Evolutionary conservation across 1,140 invertebrate species (phyloP), one percentile per base, ranked within the genome.

Genomic region (Prorops nasuta): DNA sequence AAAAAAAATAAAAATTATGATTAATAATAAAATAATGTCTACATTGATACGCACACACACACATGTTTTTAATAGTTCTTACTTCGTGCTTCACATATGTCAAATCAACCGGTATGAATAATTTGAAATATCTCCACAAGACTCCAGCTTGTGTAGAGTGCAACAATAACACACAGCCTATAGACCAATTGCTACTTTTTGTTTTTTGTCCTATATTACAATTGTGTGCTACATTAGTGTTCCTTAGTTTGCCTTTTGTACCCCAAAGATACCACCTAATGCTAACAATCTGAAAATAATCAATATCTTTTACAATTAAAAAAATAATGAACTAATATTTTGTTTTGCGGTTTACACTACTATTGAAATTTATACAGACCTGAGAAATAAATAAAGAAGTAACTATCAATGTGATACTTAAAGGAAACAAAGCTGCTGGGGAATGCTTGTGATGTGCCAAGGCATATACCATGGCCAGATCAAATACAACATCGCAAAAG

Each of bases 401-500:
- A 16, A 85, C 60, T 38, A 91, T 84, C 42, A 89, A 84, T 9
- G 80, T 74, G 51, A 90, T 73, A 37, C 85, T 85, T 3, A 89
- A 77, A 1, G 81, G 72, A 74, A 71, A 88, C 81, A 71, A 84
- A 79, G 49, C 79, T 60, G 59, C 76, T 75, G 67, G 83, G 74
- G 34, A 83, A 79, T 34, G 82, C 1, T 59, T 57, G 52, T 76
- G 79, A 61, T 87, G 81, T 51, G 87, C 87, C 3, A 93, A 76
- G 6, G 90, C 89, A 72, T 92, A 92, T 12, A 87, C 84, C 79
- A 91, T 88, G 31, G 92, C 84, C 22, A 92, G 80, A 72, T 94
- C 90, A 67, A 94, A 94, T 2, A 93, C 90, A 35, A 93, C 84
- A 80, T 93, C 90, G 78, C 91, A 94, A 74, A 94, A 94, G 71